Conservation (phyloP, 2,113 vertebrate genomes). For the Donacobius atricapilla region DNA sequence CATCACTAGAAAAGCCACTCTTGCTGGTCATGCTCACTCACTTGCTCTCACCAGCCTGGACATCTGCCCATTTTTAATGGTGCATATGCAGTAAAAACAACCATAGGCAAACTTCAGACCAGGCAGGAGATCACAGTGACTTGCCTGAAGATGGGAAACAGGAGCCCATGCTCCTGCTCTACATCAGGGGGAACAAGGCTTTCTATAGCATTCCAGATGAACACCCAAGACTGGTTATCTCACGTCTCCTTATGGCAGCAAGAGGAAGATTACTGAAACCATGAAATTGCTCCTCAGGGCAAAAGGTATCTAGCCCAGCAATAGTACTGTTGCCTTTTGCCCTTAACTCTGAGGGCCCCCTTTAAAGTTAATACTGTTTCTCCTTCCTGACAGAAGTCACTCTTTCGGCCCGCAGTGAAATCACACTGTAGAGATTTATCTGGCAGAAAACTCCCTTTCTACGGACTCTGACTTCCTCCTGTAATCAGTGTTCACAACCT, state of each 20-base stretch:
- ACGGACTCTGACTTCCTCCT: background rate
- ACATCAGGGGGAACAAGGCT: rapidly evolving
- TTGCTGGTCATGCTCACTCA: background rate
- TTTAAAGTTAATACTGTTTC: background rate
- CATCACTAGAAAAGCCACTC: background rate
- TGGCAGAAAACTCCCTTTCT: background rate
- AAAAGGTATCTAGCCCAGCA: background rate
- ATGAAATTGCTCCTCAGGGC: background rate
- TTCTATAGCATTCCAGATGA: background rate
- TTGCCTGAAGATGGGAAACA: background rate
- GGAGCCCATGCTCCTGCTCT: background rate
- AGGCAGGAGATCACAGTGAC: background rate
- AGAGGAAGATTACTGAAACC: background rate
- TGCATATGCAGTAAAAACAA: background rate
- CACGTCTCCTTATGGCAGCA: background rate
- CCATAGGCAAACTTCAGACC: background rate
- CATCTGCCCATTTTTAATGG: background rate
- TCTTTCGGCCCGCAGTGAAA: background rate
- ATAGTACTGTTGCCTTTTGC: background rate
- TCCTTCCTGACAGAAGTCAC: background rate
- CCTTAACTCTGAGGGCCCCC: background rate
- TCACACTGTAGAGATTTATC: background rate
- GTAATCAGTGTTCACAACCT: background rate
- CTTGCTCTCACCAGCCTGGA: background rate
- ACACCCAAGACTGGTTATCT: background rate